phyloP scores from a whole-genome alignment of 1,140 invertebrate species.

The Tetramorium simillimum region DNA sequence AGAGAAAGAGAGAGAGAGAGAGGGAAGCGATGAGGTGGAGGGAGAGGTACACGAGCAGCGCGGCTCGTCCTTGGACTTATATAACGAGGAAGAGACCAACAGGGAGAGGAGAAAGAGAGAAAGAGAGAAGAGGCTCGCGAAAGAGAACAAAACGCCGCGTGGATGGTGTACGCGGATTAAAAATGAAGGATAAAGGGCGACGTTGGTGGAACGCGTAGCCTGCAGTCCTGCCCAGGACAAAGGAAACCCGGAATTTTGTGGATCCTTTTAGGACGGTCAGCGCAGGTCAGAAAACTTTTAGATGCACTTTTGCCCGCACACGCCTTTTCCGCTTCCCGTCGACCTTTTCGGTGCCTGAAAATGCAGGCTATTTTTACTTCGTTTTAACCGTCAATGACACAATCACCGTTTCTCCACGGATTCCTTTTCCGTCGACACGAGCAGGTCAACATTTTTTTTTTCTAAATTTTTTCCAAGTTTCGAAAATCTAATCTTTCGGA shows the following conservation, averaged over 20 bases:
- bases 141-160: constrained; percentile 36
- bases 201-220: not conserved
- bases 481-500: not conserved
- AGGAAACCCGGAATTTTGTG: constrained; percentile 33
- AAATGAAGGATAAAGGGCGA: constrained; percentile 53
- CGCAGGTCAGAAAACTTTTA: constrained; percentile 32
- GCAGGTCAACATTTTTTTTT: not conserved
- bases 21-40: not conserved
- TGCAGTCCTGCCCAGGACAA: constrained; percentile 3
- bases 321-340: constrained; percentile 5
- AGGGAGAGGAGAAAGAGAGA: constrained; percentile 40
- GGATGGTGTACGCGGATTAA: constrained; percentile 55
- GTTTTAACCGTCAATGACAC: not conserved
- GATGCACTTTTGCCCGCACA: not conserved
- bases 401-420: not conserved
- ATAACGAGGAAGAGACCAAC: constrained; percentile 73
- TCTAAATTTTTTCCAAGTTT: not conserved
- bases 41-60: not conserved
- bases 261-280: not conserved
- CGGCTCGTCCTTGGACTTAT: constrained; percentile 74
- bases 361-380: not conserved
- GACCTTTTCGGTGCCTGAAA: not conserved
- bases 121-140: constrained; percentile 36
- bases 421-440: not conserved
- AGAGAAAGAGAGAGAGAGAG: constrained; percentile 27